Base-by-base conservation (phyloP, 2,797 vertebrate species). In the Orientallactaga sibirica region DNA sequence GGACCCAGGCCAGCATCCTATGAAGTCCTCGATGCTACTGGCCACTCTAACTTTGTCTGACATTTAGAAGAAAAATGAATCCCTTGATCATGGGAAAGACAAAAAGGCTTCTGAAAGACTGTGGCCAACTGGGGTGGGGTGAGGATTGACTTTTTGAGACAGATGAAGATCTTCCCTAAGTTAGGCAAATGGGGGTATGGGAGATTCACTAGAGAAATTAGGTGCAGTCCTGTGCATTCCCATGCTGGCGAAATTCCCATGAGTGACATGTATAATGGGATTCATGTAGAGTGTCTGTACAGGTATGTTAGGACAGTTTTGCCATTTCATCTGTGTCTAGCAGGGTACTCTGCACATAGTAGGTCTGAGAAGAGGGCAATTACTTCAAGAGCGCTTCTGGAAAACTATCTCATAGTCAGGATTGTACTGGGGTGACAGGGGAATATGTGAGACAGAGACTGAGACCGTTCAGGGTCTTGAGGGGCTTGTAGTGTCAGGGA, bases 401-500 rank as follows among this genome's bases (percentile, higher is more conserved):
- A 78, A 94, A 85, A 71, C 8, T 37, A 24, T 83, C 19, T 37
- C 14, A 0, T 19, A 62, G 64, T 19, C 1, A 61, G 29, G 10
- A 10, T 0, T 3, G 4, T 70, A 33, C 41, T 80, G 14, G 77
- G 52, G 12, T 41, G 12, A 15, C 27, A 58, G 33, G 52, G 24
- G 27, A 25, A n/a, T 7, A 5, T 29, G 12, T 2, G n/a, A 27
- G 22, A n/a, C 33, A 18, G 29, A 68, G 76, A 37, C 79, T 5
- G 20, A 77, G 55, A 22, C 4, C 52, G 29, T 9, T 25, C 3
- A 5, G 33, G 68, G 29, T 25, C 48, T 37, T 22, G 16, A 58
- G 22, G n/a, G 18, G 5, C 9, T 83, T 16, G 22, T 0, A 6
- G 19, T 0, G 0, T 10, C 20, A 3, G 5, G 43, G 7, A 58